Conservation (phyloP, 2,113 vertebrate genomes). For the Neolamprologus toae region DNA sequence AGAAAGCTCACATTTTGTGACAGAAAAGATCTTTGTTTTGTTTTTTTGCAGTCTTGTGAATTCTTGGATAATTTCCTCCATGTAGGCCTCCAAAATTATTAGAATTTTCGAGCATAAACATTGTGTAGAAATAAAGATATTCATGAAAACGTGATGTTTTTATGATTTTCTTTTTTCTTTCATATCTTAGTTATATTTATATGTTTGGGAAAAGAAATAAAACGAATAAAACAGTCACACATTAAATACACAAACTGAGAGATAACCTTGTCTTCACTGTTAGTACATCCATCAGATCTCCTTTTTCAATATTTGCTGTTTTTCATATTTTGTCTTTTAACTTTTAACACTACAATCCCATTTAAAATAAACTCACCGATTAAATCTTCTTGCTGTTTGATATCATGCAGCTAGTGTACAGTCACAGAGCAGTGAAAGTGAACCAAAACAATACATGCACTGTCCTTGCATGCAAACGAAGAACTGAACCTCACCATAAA, state of each 20-base stretch:
- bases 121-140: background rate
- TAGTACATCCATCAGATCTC: background rate
- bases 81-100: background rate
- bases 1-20: background rate
- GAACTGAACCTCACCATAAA: background rate
- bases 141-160: background rate
- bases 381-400: background rate
- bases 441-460: background rate
- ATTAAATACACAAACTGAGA: background rate
- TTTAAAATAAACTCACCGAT: background rate
- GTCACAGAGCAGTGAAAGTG: background rate
- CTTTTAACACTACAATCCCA: background rate
- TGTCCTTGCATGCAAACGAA: background rate
- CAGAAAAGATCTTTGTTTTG: background rate
- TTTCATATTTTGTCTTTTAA: background rate
- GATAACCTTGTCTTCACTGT: background rate
- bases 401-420: background rate
- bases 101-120: rapidly evolving
- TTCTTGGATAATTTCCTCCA: background rate
- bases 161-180: background rate
- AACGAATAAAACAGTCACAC: rapidly evolving
- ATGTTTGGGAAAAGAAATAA: background rate
- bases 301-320: background rate
- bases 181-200: background rate
- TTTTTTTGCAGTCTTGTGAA: background rate